Conservation (phyloP, 2,113 vertebrate species). For the Trogon surrucura region DNA sequence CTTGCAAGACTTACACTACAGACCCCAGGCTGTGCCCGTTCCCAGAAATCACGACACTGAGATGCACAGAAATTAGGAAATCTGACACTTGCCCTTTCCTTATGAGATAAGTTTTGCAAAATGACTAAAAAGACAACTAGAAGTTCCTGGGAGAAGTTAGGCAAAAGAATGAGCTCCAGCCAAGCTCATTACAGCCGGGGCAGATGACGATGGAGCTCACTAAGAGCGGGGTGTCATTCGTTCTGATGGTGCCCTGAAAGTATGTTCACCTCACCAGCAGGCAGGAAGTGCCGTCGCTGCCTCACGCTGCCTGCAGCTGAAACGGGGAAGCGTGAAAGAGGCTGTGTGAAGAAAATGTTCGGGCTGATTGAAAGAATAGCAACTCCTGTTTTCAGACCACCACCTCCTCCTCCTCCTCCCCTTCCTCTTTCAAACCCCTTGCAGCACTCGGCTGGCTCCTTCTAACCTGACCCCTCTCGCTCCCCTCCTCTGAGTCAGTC, state of each 20-base stretch:
- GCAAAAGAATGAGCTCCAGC: background rate
- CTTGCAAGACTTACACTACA: background rate
- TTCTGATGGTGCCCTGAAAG: constrained; percentile 32
- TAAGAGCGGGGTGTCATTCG: constrained; percentile 3
- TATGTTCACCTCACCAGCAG: background rate
- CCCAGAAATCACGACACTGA: background rate
- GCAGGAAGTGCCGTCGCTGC: constrained; percentile 34
- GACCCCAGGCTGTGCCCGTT: background rate
- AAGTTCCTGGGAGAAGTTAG: constrained; percentile 8
- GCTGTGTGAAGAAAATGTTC: background rate
- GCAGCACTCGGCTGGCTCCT: background rate
- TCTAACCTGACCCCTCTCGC: background rate
- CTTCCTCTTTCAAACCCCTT: constrained; percentile 20
- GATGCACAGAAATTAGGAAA: background rate
- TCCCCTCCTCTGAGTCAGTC: constrained; percentile 13
- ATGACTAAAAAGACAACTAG: background rate
- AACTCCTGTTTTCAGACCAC: background rate
- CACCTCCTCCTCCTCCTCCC: background rate
- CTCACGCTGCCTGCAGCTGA: constrained; percentile 18
- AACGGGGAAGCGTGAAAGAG: background rate
- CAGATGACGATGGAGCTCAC: background rate
- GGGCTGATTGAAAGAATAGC: background rate
- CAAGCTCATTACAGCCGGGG: background rate
- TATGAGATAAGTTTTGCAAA: background rate
- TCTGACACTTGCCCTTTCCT: background rate